Conservation (phyloP, 2,797 vertebrate genomes). For the Poecilia wingei region DNA sequence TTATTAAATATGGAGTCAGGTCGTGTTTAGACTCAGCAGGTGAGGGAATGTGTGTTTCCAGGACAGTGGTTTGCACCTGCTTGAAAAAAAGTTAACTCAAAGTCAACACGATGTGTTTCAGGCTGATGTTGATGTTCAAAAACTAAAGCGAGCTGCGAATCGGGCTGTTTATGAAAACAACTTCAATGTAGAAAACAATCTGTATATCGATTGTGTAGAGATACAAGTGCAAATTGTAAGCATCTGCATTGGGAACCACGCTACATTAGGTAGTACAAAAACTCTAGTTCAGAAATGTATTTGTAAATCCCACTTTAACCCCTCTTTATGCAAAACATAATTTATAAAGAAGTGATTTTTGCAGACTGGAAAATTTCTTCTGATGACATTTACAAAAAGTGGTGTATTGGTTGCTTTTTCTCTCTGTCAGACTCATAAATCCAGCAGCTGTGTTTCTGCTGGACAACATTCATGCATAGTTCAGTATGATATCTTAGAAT, state of each 20-base stretch:
- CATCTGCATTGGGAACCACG: not conserved
- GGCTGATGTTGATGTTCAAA: rapidly evolving
- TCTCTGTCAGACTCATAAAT: not conserved
- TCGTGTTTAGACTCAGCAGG: constrained; percentile 12
- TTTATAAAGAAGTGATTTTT: not conserved
- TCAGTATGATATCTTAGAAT: not conserved
- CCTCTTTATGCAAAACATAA: not conserved
- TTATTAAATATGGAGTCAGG: not conserved
- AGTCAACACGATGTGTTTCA: not conserved
- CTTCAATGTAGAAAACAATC: not conserved
- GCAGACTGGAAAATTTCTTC: not conserved
- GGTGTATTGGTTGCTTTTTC: not conserved
- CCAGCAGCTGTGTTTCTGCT: not conserved
- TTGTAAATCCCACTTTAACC: not conserved
- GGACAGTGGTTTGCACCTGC: constrained; percentile 40
- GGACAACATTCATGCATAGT: not conserved
- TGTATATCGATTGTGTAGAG: not conserved
- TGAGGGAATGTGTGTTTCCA: constrained; percentile 5
- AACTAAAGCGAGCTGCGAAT: not conserved
- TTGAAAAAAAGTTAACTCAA: constrained; percentile 10
- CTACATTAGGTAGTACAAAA: not conserved
- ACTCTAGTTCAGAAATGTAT: not conserved
- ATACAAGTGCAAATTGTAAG: not conserved
- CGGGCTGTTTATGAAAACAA: not conserved
- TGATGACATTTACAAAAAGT: not conserved